A percentile compares a stretch with the other conserved stretches of the same genome.
Evolutionary conservation across 2,888 invertebrate species (phyloP).

Genomic region (Caenorhabditis sp.): DNA sequence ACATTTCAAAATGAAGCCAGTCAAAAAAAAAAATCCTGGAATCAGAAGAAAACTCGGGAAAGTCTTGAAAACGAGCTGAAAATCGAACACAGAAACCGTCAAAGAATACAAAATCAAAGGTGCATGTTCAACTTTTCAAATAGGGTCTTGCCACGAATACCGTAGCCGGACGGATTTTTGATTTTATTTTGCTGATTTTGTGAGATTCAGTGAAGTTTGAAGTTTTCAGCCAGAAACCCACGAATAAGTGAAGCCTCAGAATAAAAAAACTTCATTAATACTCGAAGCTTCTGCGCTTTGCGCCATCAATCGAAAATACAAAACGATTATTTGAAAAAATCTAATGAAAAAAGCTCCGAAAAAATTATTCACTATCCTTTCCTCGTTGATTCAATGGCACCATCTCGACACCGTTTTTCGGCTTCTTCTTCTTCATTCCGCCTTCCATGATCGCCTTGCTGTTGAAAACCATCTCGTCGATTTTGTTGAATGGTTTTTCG

Average conservation of each 20-base stretch:
- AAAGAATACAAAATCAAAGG: neutral
- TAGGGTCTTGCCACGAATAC: neutral
- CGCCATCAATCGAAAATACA: slow-evolving; percentile 33
- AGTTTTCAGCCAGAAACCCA: too few species aligned
- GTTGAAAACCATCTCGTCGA: slow-evolving; percentile 78
- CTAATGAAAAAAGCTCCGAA: slow-evolving; percentile 11
- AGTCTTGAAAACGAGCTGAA: too few species aligned
- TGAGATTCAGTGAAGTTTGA: neutral
- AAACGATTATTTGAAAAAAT: slow-evolving; percentile 1
- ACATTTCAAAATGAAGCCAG: too few species aligned
- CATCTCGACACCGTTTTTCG: slow-evolving; percentile 32
- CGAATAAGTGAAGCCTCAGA: too few species aligned
- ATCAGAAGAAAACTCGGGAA: too few species aligned
- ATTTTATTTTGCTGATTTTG: neutral
- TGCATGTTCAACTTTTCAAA: neutral
- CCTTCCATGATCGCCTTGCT: slow-evolving; percentile 42
- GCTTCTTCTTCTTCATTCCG: slow-evolving; percentile 41
- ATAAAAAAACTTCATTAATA: slow-evolving; percentile 15
- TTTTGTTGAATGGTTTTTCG: slow-evolving; percentile 79
- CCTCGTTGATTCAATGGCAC: slow-evolving; percentile 20
- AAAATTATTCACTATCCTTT: slow-evolving; percentile 35
- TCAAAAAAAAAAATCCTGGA: too few species aligned
- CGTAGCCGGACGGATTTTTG: neutral
- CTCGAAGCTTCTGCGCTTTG: slow-evolving; percentile 11
- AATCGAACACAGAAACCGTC: too few species aligned